Evolutionary conservation across 2,113 vertebrate species (phyloP).

Genomic region (Mesoclemmys tuberculata): DNA sequence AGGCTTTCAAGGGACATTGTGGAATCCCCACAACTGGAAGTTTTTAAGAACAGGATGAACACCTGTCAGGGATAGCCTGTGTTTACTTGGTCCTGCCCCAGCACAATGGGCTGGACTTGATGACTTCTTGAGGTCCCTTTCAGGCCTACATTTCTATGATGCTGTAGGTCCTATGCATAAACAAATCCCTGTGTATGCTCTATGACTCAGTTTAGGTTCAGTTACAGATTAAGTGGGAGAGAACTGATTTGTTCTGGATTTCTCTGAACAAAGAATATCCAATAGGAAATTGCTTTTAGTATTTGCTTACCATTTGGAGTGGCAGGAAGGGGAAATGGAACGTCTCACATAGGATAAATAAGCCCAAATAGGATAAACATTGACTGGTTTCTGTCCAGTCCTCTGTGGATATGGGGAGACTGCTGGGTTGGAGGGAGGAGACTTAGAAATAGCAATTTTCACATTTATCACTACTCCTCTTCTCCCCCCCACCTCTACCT

Average conservation of each 20-base stretch:
- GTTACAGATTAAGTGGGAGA: neutral
- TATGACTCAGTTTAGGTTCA: neutral
- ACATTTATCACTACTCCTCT: rapidly evolving
- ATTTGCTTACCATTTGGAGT: neutral
- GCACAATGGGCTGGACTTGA: no score
- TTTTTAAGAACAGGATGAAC: no score
- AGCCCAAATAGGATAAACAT: neutral
- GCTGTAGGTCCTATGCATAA: neutral
- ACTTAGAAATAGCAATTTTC: neutral
- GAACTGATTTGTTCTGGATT: neutral
- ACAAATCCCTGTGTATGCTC: neutral
- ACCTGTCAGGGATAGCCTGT: no score
- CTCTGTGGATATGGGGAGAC: neutral
- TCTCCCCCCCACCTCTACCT: no score
- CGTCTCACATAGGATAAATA: neutral
- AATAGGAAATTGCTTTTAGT: neutral
- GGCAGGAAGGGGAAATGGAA: neutral
- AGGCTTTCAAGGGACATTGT: no score
- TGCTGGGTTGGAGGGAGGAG: neutral
- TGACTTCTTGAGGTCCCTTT: no score
- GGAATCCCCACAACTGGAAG: no score
- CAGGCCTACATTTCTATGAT: no score
- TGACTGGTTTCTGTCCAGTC: neutral
- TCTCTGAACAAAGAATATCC: neutral
- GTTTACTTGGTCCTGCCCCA: no score